These are phyloP conservation scores for Muntiacus muntjak DNA, from an alignment of 2,113 vertebrate species.

Conservation along the genomic window DNA sequence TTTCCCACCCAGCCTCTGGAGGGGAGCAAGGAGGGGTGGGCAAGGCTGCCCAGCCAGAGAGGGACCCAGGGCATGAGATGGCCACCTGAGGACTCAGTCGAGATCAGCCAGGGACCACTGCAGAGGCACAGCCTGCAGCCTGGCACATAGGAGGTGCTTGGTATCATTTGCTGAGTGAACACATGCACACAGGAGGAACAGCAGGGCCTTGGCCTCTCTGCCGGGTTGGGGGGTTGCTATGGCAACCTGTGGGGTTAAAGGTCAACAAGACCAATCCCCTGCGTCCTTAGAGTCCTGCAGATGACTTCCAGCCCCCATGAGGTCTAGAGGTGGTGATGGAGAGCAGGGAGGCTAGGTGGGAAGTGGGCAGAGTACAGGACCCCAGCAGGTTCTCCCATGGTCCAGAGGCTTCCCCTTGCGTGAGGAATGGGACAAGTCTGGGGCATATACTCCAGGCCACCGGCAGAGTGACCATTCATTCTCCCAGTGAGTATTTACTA, in stretches of 20 bases:
- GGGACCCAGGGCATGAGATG: not conserved
- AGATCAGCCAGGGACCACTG: not conserved
- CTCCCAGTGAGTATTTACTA: fast-evolving
- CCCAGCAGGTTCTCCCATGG: not conserved
- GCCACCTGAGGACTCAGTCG: not conserved
- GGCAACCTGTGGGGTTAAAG: not conserved
- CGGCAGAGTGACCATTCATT: not conserved
- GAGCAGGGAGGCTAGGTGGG: fast-evolving
- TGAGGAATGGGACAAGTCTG: not conserved
- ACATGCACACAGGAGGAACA: not conserved
- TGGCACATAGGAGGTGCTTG: not conserved
- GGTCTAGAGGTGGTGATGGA: not conserved
- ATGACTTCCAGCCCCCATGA: not conserved
- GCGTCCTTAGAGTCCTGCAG: not conserved
- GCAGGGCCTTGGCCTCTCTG: not conserved
- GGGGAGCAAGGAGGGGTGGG: not conserved
- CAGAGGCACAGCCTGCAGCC: not conserved
- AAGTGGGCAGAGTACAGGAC: not conserved
- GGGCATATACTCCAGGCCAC: not conserved
- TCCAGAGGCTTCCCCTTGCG: not conserved
- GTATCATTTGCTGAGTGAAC: not conserved
- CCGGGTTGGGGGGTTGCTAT: fast-evolving
- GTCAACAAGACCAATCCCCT: not conserved
- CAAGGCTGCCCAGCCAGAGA: not conserved
- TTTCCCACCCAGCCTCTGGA: not conserved